phyloP scores from a whole-genome alignment of 2,888 invertebrate genomes.

The Pheosia gnoma region DNA sequence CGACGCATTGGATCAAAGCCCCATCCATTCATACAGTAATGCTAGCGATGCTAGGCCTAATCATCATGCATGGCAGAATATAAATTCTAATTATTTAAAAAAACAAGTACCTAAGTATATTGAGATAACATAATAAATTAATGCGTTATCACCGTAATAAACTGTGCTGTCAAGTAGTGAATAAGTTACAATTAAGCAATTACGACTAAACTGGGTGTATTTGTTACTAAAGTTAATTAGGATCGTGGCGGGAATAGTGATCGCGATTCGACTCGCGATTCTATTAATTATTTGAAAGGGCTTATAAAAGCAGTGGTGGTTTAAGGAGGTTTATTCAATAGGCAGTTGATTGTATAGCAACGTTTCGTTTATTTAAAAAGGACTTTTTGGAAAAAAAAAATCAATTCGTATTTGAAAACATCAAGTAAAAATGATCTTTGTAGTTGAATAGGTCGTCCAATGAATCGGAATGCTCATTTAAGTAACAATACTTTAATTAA shows the following conservation, averaged over 20 bases:
- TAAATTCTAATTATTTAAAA: no score
- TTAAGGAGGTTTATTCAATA: background rate
- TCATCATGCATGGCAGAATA: no score
- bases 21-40: background rate
- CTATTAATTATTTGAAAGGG: conserved; percentile 2
- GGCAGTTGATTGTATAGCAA: background rate
- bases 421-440: no score
- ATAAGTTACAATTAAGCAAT: conserved; percentile 7
- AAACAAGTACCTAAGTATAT: no score
- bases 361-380: background rate
- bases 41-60: no score
- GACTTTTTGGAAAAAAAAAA: no score
- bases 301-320: background rate
- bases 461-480: no score
- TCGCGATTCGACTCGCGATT: background rate
- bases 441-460: no score
- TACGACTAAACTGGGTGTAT: conserved; percentile 5
- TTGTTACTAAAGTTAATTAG: conserved; percentile 4
- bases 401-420: no score
- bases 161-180: background rate
- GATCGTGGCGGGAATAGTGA: conserved; percentile 5
- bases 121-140: no score
- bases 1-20: background rate
- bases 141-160: background rate
- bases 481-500: no score